Base-by-base conservation (phyloP, 2,888 invertebrate species). In the Zele albiditarsus region DNA sequence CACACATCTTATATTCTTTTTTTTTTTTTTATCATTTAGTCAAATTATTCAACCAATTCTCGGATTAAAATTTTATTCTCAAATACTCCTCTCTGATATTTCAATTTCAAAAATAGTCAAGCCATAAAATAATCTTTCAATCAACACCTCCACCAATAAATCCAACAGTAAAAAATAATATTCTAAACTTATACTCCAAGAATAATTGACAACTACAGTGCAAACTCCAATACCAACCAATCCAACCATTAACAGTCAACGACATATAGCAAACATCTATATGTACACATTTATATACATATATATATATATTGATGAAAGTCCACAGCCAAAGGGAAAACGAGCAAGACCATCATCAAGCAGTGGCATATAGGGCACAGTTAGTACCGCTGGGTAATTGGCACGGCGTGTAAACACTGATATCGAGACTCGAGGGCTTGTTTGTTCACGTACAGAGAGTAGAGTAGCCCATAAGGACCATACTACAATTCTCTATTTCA, bases 371-470 rank as follows among this genome's bases (percentile, higher is more conserved):
- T 67, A 71, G 60, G 49, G 65, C 33, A 20, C 4, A 63, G 33
- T 31, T 62, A 31, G 31, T 83, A 82, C 82, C 84, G 83, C 82
- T 80, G 81, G 86, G 85, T 88, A 88, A 88, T 88, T 88, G 87
- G 86, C 83, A 84, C 82, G 80, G 81, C 82, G 82, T 81, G 86
- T 81, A 88, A 88, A 88, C 87, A 88, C 73, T 77, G 79, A 63
- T 78, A 78, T 77, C 76, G 78, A 74, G 79, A 63, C 84, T 82
- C 80, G 79, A 81, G 84, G 84, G 81, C 80, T 82, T 86, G 84
- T 86, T 85, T 85, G 82, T 83, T 78, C 80, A 81, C 77, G 79
- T 53, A 53, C 20, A 53, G 20, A 53, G 53, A 53, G 53, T 57
- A 81, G 83, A 74, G 77, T 63, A 79, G 57, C 58, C 74, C 70